Evolutionary conservation across 2,888 invertebrate genomes (phyloP), one percentile per base, ranked within the genome.

Genomic region (Andrena bucephala): DNA sequence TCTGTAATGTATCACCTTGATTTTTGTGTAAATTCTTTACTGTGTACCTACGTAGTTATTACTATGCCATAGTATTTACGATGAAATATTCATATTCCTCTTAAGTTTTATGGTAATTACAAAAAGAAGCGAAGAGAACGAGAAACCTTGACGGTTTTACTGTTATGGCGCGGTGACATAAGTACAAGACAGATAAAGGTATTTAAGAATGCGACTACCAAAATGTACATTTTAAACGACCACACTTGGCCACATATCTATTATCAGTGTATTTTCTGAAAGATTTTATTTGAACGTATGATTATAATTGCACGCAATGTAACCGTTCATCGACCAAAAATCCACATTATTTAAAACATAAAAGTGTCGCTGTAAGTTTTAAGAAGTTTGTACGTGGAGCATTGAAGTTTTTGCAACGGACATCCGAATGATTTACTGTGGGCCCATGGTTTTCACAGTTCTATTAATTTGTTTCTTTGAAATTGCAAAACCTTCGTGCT

Each of bases 161-260:
- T 67, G 72, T 69, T 70, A 27, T 20, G 10, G 24, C 66, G 84
- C 84, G 79, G 77, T 85, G 77, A 85, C 70, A 68, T 85, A 87
- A 91, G 90, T 91, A 91, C 91, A 91, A 91, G 89, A 31, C 83
- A 68, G 52, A 48, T 69, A 83, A 69, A 48, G 29, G 65, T 10
- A 29, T 79, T 72, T 57, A 52, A 36, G 63, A 65, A 67, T 65
- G 74, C 62, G 65, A 69, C 50, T 72, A 66, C 62, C 69, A 73
- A 67, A 71, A 24, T 65, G 75, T 29, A 60, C 8, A 7, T 36
- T 33, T 77, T 83, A 84, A 76, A 85, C 77, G 83, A 87, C 78
- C 85, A 86, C 65, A 83, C 71, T 84, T 72, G 82, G 81, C 81
- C 66, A 88, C 88, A 89, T 90, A 89, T 90, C 87, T 66, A 84